Base-by-base conservation (phyloP, 1,140 invertebrate genomes). In the Ericerus pela region DNA sequence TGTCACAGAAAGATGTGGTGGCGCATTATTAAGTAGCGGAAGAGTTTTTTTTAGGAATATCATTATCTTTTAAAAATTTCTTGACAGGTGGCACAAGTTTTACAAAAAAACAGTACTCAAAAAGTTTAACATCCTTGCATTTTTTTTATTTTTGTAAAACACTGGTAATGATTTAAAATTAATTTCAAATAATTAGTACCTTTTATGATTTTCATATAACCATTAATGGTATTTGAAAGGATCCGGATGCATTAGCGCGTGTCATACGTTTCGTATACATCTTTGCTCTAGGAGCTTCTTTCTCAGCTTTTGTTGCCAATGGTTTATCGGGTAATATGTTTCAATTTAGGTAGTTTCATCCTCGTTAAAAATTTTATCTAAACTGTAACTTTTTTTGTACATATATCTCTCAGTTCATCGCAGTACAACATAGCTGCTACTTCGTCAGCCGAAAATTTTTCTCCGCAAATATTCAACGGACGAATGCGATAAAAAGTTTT, bases 181-280 rank as follows among this genome's bases (percentile, higher is more conserved):
- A 18, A 57, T 57, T 53, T 58, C 66, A 64, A 20, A 68, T 66
- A 28, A 57, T 60, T 54, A 53, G 62, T 16, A 67, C 64, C 54
- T 66, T 67, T 61, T 63, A 61, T 30, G 61, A 58, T 66, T 68
- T 69, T 14, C 63, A 64, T 55, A 69, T 67, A 10, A 66, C 58
- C 22, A 64, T 47, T 30, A 68, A 62, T 53, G 58, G 53, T 31
- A 70, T 52, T 62, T 69, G 66, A 47, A 66, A 62, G 6, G 57
- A 63, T 58, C 66, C 68, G 57, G 60, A 61, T 53, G 65, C 64
- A 62, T 70, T 70, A 33, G 63, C 56, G 62, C 68, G 68, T n/a
- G 61, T 60, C 18, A 69, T 61, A 28, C 51, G 51, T 36, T 57
- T 26, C 38, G 53, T 57, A 22, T 16, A 37, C 4, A 31, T 52